A percentile compares a stretch with the other conserved stretches of the same genome.
Evolutionary conservation across 2,888 invertebrate genomes (phyloP).

Genomic region (Neuroscelio doddi): DNA sequence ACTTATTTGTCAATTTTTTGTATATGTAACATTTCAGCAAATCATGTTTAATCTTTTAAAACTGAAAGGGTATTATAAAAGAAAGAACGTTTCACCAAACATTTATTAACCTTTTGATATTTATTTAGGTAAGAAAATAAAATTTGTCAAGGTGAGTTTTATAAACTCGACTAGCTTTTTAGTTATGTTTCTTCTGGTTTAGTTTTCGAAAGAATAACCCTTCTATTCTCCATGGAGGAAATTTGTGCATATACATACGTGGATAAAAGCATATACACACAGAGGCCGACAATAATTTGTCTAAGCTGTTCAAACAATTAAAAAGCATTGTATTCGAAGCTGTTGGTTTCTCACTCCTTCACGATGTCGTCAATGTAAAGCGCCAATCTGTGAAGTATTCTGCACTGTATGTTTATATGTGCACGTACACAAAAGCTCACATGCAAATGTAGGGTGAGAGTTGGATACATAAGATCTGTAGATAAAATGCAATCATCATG

Average conservation of each 20-base stretch:
- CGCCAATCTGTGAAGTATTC: background rate
- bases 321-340: background rate
- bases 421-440: background rate
- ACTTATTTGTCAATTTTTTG: too few relatives aligned
- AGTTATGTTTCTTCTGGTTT: too few relatives aligned
- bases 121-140: too few relatives aligned
- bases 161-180: too few relatives aligned
- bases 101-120: too few relatives aligned
- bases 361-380: background rate
- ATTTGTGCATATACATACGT: background rate
- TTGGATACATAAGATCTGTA: background rate
- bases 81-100: too few relatives aligned
- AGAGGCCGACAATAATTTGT: constrained; percentile 2
- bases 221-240: background rate
- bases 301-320: background rate
- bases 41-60: too few relatives aligned
- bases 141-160: too few relatives aligned
- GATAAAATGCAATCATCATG: constrained; percentile 12
- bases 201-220: too few relatives aligned
- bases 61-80: too few relatives aligned
- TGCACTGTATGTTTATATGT: background rate
- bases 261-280: background rate
- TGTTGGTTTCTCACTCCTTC: background rate
- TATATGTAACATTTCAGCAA: too few relatives aligned
- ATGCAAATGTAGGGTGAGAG: background rate